Evolutionary conservation across 2,888 invertebrate species (phyloP).

Genomic region (Cecidostiba fungosa): DNA sequence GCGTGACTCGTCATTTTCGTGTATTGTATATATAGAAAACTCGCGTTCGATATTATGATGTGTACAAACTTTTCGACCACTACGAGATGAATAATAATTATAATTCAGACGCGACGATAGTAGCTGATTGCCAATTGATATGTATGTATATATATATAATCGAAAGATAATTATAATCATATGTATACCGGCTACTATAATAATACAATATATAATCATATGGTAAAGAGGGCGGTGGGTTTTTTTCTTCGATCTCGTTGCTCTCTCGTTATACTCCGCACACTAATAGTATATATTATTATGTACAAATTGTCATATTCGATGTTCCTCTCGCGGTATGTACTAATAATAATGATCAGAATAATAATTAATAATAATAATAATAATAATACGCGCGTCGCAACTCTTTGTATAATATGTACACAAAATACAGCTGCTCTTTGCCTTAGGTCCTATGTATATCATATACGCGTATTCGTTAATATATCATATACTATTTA

Average conservation of each 20-base stretch:
- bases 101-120: not conserved
- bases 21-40: not conserved
- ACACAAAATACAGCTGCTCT: constrained; percentile 58
- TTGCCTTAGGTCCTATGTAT: constrained; percentile 37
- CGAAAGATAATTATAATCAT: constrained; percentile 29
- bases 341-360: not conserved
- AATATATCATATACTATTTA: constrained; percentile 58
- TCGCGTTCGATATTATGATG: not conserved
- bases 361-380: not conserved
- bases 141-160: constrained; percentile 17
- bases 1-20: not conserved
- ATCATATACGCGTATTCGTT: constrained; percentile 35
- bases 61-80: not conserved
- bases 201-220: not conserved
- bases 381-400: constrained; percentile 17
- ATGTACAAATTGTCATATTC: constrained; percentile 55
- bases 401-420: constrained; percentile 38
- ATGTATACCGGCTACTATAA: not conserved
- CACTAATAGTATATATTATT: constrained; percentile 15
- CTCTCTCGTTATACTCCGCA: not conserved
- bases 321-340: constrained; percentile 28
- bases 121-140: constrained; percentile 47
- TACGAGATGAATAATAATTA: not conserved
- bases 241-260: constrained; percentile 20
- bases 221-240: not conserved